Base-by-base conservation (phyloP, 2,888 invertebrate genomes). In the Perdita meconis region DNA sequence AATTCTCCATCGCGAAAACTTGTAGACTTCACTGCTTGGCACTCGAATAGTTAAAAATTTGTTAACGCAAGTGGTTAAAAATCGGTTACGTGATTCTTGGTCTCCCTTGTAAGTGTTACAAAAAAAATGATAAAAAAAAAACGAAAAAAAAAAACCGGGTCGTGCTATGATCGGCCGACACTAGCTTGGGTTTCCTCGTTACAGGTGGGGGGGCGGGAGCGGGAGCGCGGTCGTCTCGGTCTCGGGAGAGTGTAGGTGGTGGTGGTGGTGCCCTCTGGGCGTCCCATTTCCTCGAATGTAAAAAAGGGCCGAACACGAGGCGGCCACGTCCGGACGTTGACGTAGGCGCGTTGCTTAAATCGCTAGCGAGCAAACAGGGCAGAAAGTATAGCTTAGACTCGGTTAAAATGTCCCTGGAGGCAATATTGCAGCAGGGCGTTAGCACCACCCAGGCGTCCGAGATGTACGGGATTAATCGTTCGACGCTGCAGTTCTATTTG, bases 401-500 rank as follows among this genome's bases (percentile, higher is more conserved):
- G 68, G 92, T 93, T 80, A 92, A 92, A 89, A 89, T 90, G 88
- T 93, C 94, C 38, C 88, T 94, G 86, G 93, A 93, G 85, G 93
- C 93, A 55, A 93, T 94, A 81, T 91, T 94, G 83, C 93, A 93
- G 87, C 92, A 93, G 85, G 93, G 93, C 78, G 88, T 92, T 86
- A 93, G 93, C 83, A 93, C 94, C 71, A 93, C 93, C 75, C 93
- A 92, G 83, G 93, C 93, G 57, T 93, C 93, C 44, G 89, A 93
- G 82, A 92, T 92, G 91, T 93, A 92, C 82, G 93, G 93, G 78
- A 94, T 94, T 88, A 93, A 94, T 89, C 92, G 93, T 60, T 94
- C 93, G 67, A 93, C 93, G 73, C 91, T 94, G 84, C 93, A 94
- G 81, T 93, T 93, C 89, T 94, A 94, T 92, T 89, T 94, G 80